Percentiles rank a stretch among this genome's conserved stretches.
Conservation (phyloP, 2,888 invertebrate genomes). For the Drosophila meridionalis region DNA sequence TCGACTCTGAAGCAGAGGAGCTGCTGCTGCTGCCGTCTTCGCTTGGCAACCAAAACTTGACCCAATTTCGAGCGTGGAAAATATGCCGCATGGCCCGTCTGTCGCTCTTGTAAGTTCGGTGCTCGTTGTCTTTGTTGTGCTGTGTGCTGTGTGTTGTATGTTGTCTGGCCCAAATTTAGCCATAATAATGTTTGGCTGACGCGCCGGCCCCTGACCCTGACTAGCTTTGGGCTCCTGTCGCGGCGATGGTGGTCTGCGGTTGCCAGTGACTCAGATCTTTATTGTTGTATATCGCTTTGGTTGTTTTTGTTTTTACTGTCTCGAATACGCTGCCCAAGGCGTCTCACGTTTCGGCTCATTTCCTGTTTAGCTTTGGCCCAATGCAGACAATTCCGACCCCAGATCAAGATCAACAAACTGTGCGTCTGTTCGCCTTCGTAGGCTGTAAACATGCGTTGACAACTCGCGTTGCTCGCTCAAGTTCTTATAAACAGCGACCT, state of each 20-base stretch:
- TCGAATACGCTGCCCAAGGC: constrained; percentile 31
- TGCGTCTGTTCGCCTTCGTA: constrained; percentile 39
- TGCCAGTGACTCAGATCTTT: constrained; percentile 34
- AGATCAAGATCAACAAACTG: constrained; percentile 68
- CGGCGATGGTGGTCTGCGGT: constrained; percentile 38
- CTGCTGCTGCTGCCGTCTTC: constrained; percentile 11
- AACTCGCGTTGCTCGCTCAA: constrained; percentile 42
- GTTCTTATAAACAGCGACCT: constrained; percentile 37
- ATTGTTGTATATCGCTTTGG: constrained; percentile 18
- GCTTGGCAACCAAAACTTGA: constrained; percentile 56
- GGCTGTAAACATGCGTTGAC: constrained; percentile 61
- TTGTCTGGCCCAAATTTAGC: constrained; percentile 41
- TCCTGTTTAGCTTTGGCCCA: constrained; percentile 45
- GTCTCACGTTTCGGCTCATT: constrained; percentile 55
- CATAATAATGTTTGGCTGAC: constrained; percentile 29
- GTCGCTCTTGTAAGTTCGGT: constrained; percentile 6
- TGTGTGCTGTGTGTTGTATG: neutral
- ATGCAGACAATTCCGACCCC: constrained; percentile 16
- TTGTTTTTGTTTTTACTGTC: neutral
- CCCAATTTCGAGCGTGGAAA: constrained; percentile 62
- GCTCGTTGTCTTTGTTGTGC: neutral
- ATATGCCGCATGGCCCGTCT: constrained; percentile 34
- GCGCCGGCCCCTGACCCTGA: constrained; percentile 56
- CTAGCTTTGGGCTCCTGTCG: constrained; percentile 30
- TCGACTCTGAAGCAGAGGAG: constrained; percentile 37